Evolutionary conservation across 2,888 invertebrate species (phyloP).

Genomic region (Deladenus siricidicola): DNA sequence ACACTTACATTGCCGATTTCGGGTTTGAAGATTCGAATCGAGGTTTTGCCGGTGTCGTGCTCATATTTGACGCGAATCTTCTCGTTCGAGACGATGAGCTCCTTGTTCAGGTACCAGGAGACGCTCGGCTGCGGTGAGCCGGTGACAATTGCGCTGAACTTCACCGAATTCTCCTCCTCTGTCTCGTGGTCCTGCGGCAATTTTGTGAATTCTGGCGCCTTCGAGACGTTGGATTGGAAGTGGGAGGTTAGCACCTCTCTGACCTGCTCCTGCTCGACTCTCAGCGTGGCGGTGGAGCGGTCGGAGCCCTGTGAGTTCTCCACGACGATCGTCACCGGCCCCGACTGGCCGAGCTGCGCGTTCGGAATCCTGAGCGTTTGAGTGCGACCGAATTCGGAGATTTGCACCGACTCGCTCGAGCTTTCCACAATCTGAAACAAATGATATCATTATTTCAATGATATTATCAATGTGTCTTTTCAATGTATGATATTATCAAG

Average conservation of each 20-base stretch:
- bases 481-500: no score
- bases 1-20: slow-evolving; percentile 30
- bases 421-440: not conserved
- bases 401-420: slow-evolving; percentile 8
- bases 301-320: slow-evolving; percentile 40
- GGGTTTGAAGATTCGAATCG: slow-evolving; percentile 44
- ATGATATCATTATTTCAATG: no score
- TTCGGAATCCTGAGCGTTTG: slow-evolving; percentile 23
- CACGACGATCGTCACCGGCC: slow-evolving; percentile 37
- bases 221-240: not conserved
- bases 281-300: slow-evolving; percentile 55
- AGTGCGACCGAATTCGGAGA: slow-evolving; percentile 1
- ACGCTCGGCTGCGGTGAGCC: slow-evolving; percentile 49
- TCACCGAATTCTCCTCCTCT: slow-evolving; percentile 69
- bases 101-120: slow-evolving; percentile 45
- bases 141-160: slow-evolving; percentile 66
- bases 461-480: no score
- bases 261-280: slow-evolving; percentile 34
- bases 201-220: slow-evolving; percentile 43
- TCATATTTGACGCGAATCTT: slow-evolving; percentile 65
- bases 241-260: no score
- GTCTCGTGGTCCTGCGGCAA: slow-evolving; percentile 54
- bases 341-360: slow-evolving; percentile 29
- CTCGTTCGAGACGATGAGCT: slow-evolving; percentile 36
- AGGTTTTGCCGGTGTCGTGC: slow-evolving; percentile 47